Conservation (phyloP, 2,113 vertebrate genomes). For the Myotis brandtii region DNA sequence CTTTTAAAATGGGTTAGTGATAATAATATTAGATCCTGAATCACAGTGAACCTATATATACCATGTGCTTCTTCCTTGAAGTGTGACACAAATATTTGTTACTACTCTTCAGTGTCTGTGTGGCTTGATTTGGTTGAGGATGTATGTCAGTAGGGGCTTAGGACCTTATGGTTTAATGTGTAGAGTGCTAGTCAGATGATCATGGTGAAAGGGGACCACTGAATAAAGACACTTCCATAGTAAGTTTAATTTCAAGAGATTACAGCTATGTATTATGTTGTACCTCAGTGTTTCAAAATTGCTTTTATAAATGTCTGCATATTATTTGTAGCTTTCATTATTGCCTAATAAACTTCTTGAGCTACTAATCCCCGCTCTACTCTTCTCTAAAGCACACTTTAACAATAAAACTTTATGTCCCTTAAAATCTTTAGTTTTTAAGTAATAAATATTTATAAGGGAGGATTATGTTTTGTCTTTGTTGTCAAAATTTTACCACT, state of each 20-base stretch:
- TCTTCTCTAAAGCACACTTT: background rate
- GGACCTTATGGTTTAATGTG: background rate
- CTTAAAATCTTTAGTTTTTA: constrained; percentile 64
- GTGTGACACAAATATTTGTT: background rate
- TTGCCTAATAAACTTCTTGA: background rate
- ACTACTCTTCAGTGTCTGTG: background rate
- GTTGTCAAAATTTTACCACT: constrained; percentile 67
- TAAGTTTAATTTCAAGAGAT: background rate
- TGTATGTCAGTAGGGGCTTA: background rate
- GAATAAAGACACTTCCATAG: background rate
- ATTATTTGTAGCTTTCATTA: constrained; percentile 21
- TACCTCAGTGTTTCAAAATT: background rate
- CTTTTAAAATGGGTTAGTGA: background rate
- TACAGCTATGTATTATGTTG: background rate
- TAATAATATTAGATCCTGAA: background rate
- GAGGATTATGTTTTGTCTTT: constrained; percentile 63
- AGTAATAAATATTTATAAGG: constrained; percentile 72
- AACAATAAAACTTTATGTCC: constrained; percentile 63
- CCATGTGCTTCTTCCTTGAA: background rate
- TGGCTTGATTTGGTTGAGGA: background rate
- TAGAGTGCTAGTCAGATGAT: background rate
- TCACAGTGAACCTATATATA: background rate
- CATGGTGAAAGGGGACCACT: background rate
- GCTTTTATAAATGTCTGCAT: background rate
- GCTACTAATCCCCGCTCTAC: background rate